These are phyloP conservation scores for Tenthredo livida DNA, from an alignment of 2,888 invertebrate species.

Conservation along the genomic window DNA sequence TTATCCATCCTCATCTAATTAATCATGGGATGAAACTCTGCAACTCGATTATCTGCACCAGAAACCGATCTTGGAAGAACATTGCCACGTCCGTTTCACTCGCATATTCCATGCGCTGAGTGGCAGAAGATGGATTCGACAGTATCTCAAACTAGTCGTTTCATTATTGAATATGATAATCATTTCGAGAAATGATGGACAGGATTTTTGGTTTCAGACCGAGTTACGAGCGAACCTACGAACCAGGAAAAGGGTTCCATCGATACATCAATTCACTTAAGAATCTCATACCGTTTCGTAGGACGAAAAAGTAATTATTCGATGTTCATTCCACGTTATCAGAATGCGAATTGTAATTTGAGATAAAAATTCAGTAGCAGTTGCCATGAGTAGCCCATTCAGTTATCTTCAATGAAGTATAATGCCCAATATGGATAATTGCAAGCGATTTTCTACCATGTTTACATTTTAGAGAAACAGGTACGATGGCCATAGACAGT, in stretches of 20 bases:
- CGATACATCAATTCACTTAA: conserved; percentile 69
- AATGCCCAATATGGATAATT: neutral
- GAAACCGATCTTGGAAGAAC: neutral
- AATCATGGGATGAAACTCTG: neutral
- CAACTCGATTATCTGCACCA: neutral
- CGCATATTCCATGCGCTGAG: neutral
- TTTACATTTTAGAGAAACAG: conserved; percentile 25
- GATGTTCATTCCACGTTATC: neutral
- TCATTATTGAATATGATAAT: neutral
- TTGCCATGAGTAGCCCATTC: neutral
- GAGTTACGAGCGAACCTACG: conserved; percentile 55
- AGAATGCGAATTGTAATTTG: neutral
- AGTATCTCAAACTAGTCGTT: too few species aligned
- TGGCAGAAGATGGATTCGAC: neutral
- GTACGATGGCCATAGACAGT: conserved; percentile 19
- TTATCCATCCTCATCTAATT: neutral
- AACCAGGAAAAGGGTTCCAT: conserved; percentile 60
- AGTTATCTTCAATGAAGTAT: neutral
- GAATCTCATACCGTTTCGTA: conserved; percentile 71
- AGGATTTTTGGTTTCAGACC: neutral
- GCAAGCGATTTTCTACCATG: neutral
- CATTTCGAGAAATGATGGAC: neutral
- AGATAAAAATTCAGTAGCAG: neutral
- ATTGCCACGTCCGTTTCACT: neutral
- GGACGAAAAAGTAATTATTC: conserved; percentile 60